Percentiles rank a stretch among this genome's conserved stretches.
phyloP scores from a whole-genome alignment of 2,888 invertebrate genomes.

The Drosophila eohydei region DNA sequence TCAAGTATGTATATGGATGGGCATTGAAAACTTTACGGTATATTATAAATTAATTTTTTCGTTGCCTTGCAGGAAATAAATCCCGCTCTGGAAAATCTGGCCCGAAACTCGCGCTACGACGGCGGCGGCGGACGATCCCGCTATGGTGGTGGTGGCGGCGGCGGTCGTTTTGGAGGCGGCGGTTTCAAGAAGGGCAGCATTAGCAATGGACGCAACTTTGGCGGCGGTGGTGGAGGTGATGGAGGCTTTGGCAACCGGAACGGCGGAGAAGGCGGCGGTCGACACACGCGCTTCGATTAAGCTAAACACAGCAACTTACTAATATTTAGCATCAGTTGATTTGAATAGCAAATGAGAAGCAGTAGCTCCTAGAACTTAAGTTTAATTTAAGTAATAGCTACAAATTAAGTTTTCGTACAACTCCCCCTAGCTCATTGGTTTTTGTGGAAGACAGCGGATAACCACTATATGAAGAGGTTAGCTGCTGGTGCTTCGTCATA shows the following conservation, averaged over 20 bases:
- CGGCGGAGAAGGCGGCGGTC: conserved; percentile 55
- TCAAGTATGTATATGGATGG: conserved; percentile 87
- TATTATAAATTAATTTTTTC: neutral
- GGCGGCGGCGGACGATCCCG: conserved; percentile 87
- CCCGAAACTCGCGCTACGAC: conserved; percentile 87
- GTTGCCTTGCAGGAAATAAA: conserved; percentile 88
- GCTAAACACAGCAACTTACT: conserved; percentile 42
- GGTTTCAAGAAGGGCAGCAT: conserved; percentile 67
- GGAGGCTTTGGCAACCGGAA: conserved; percentile 60
- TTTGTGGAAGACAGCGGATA: conserved; percentile 11
- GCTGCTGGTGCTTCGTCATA: conserved; percentile 23
- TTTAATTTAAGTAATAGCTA: conserved; percentile 70
- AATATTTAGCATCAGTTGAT: conserved; percentile 68
- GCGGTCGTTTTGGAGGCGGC: conserved; percentile 67
- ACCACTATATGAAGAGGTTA: conserved; percentile 20
- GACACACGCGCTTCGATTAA: conserved; percentile 83
- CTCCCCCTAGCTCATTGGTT: conserved; percentile 36
- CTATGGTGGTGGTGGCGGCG: conserved; percentile 85
- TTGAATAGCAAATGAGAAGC: conserved; percentile 75
- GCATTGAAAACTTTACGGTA: no score
- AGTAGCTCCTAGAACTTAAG: conserved; percentile 55
- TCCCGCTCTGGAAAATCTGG: conserved; percentile 93
- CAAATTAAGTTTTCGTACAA: conserved; percentile 76
- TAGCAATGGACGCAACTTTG: conserved; percentile 72
- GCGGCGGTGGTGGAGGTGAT: conserved; percentile 60